Evolutionary conservation across 2,888 invertebrate species (phyloP).

Genomic region (Pyralis farinalis): DNA sequence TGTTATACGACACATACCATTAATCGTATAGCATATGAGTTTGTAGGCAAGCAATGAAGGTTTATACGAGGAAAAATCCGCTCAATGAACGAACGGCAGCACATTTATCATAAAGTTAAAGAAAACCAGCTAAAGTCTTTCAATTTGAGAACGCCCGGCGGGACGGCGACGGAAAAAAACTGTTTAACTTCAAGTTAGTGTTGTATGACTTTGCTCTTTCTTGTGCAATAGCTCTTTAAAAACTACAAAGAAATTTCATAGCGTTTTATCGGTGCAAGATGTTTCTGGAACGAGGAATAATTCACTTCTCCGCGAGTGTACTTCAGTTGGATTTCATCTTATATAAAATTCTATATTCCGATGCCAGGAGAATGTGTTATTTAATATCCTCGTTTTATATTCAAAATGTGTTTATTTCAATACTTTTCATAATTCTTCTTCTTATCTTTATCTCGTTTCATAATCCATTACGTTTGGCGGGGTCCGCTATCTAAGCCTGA

Average conservation of each 20-base stretch:
- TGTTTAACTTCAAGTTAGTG: constrained; percentile 4
- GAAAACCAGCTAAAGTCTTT: constrained; percentile 2
- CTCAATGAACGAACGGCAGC: no score
- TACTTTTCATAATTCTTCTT: no score
- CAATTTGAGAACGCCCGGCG: constrained; percentile 1
- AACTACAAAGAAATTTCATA: constrained; percentile 15
- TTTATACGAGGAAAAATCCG: no score
- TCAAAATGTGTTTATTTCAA: no score
- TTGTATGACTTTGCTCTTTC: constrained; percentile 1
- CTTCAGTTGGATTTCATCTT: constrained; percentile 2
- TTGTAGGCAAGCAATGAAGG: no score
- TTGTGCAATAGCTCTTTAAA: constrained; percentile 1
- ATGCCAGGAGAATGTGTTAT: neutral
- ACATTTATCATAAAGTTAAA: constrained; percentile 1
- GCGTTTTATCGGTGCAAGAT: constrained; percentile 15
- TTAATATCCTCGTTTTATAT: neutral
- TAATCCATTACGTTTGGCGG: no score
- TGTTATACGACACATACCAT: no score
- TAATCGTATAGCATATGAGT: no score
- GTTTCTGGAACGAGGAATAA: constrained; percentile 13
- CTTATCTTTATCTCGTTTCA: no score
- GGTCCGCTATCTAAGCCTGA: no score
- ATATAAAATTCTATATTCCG: constrained; percentile 2
- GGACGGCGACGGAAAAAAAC: constrained; percentile 1
- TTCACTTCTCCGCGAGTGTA: constrained; percentile 10